Conservation (phyloP, 2,113 vertebrate species). For the Tragulus kanchil region DNA sequence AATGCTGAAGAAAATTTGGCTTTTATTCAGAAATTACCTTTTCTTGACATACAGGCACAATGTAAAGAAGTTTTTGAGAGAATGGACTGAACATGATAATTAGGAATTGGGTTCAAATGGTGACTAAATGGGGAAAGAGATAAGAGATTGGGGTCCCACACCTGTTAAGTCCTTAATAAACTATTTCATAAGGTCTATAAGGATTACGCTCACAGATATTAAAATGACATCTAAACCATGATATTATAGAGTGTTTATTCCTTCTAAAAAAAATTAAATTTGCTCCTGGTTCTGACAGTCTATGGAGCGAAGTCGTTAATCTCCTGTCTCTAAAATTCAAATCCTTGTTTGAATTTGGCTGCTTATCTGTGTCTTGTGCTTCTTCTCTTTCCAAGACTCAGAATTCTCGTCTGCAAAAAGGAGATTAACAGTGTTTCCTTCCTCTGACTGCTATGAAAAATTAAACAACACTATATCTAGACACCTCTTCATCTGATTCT, state of each 20-base stretch:
- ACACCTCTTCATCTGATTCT: not conserved
- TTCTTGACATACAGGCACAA: not conserved
- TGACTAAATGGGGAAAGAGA: not conserved
- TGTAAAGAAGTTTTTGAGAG: not conserved
- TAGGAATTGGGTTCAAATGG: not conserved
- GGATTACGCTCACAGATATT: conserved; percentile 8
- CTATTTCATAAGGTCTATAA: not conserved
- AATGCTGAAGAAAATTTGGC: not conserved
- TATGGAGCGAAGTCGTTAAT: not conserved
- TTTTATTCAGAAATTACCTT: conserved; percentile 41
- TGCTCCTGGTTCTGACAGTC: not conserved
- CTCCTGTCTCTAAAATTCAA: not conserved
- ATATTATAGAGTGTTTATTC: not conserved
- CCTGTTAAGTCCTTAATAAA: not conserved
- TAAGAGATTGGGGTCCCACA: not conserved
- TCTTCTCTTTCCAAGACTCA: not conserved
- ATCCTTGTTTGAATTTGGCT: not conserved
- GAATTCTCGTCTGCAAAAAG: not conserved
- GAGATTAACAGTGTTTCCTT: not conserved
- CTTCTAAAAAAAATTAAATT: not conserved
- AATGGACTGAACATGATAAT: not conserved
- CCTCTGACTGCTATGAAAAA: not conserved
- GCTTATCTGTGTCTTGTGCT: not conserved
- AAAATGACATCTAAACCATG: not conserved
- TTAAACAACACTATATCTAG: not conserved